Conservation (phyloP, 2,888 invertebrate species). For the Temnothorax unifasciatus region DNA sequence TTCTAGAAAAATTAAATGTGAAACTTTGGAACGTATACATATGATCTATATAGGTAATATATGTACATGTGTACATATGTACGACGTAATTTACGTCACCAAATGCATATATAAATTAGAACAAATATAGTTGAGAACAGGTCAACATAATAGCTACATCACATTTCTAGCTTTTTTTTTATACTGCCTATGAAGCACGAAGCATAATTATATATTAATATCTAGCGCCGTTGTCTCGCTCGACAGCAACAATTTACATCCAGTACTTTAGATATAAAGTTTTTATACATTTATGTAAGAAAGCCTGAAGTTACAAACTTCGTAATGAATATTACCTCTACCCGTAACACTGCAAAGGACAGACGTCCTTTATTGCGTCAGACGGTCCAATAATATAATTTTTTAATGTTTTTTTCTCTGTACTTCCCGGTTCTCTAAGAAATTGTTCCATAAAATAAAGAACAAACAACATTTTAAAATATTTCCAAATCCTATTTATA, state of each 20-base stretch:
- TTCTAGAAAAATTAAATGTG: not conserved
- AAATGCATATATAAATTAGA: not conserved
- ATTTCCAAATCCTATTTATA: not conserved
- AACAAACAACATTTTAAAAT: not conserved
- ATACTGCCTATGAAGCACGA: constrained; percentile 1
- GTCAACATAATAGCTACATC: not conserved
- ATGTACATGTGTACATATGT: too few relatives aligned
- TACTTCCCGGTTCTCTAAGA: not conserved
- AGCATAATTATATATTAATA: constrained; percentile 48
- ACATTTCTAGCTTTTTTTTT: not conserved
- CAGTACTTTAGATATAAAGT: constrained; percentile 45
- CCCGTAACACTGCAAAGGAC: constrained; percentile 28
- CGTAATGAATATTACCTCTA: constrained; percentile 51
- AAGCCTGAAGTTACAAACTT: constrained; percentile 44
- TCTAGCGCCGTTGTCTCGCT: constrained; percentile 27
- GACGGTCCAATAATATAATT: constrained; percentile 50
- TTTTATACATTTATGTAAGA: constrained; percentile 52
- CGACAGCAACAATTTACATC: constrained; percentile 42
- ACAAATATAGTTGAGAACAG: not conserved
- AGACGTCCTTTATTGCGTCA: constrained; percentile 40
- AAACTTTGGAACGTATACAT: not conserved
- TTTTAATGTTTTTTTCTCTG: constrained; percentile 26
- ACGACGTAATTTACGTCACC: not conserved
- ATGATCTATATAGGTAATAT: too few relatives aligned
- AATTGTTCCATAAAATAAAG: not conserved